phyloP scores from a whole-genome alignment of 1,140 invertebrate species.

The Temnothorax longispinosus region DNA sequence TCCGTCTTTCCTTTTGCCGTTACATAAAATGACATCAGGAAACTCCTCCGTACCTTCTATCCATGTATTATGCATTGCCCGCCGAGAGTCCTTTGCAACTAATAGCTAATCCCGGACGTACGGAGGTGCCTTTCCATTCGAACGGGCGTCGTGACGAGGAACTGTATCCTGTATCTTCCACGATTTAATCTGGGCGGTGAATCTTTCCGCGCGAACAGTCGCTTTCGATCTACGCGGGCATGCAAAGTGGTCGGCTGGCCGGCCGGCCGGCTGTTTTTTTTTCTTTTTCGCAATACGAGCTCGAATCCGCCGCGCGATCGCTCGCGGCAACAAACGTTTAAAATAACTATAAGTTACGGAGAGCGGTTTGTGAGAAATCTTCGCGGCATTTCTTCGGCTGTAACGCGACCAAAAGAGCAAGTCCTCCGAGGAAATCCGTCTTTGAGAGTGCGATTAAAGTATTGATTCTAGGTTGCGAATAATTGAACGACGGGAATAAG shows the following conservation, averaged over 20 bases:
- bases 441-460: background rate
- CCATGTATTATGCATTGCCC: slow-evolving; percentile 63
- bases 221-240: slow-evolving; percentile 70
- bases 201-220: slow-evolving; percentile 72
- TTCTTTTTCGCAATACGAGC: slow-evolving; percentile 21
- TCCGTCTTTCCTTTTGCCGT: slow-evolving; percentile 30
- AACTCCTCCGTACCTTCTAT: slow-evolving; percentile 25
- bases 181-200: slow-evolving; percentile 66
- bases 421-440: background rate
- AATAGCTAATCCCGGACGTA: slow-evolving; percentile 62
- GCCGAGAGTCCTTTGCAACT: slow-evolving; percentile 52
- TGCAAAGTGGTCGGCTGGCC: slow-evolving; percentile 59
- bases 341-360: slow-evolving; percentile 61
- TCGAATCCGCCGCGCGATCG: slow-evolving; percentile 47
- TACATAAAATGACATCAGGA: slow-evolving; percentile 48
- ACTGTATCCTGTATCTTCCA: slow-evolving; percentile 72
- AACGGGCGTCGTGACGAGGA: slow-evolving; percentile 68
- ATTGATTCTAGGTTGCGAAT: background rate
- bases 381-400: slow-evolving; percentile 21
- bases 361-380: slow-evolving; percentile 8
- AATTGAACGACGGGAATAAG: background rate
- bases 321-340: slow-evolving; percentile 51
- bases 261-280: slow-evolving; percentile 18
- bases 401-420: background rate
- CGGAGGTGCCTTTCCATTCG: slow-evolving; percentile 65